phyloP scores from a whole-genome alignment of 2,113 vertebrate genomes.

The Peromyscus polionotus region DNA sequence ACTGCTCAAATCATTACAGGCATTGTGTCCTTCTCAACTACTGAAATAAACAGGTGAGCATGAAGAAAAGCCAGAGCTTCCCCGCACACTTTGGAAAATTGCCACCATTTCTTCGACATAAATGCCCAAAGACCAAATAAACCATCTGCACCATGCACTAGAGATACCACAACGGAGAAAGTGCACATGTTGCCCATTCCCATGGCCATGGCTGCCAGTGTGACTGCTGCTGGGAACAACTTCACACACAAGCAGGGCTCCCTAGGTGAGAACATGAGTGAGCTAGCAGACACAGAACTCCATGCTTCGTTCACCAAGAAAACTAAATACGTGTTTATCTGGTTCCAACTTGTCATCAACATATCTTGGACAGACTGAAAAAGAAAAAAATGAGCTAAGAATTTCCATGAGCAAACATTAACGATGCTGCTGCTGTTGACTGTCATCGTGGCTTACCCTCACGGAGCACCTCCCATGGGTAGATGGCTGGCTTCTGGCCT shows the following conservation, averaged over 20 bases:
- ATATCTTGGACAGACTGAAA: background rate
- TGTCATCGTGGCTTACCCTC: background rate
- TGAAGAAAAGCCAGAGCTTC: background rate
- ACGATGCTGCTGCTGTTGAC: background rate
- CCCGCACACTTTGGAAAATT: background rate
- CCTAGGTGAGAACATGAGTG: background rate
- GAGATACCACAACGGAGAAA: background rate
- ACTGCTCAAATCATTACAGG: background rate
- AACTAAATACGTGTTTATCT: background rate
- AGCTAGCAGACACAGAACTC: background rate
- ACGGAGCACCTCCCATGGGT: background rate
- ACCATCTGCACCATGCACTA: fast-evolving
- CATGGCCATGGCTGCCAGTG: no score
- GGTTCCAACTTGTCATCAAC: background rate
- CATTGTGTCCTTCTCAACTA: background rate
- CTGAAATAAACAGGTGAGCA: slow-evolving; percentile 1
- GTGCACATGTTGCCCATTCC: background rate
- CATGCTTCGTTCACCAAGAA: background rate
- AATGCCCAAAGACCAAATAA: background rate
- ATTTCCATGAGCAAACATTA: background rate
- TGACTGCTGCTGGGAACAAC: background rate
- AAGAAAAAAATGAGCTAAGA: background rate
- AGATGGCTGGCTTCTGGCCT: background rate
- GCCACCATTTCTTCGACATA: background rate
- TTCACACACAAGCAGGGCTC: background rate